Base-by-base conservation (phyloP, 2,888 invertebrate species). In the Drosophila histrio region DNA sequence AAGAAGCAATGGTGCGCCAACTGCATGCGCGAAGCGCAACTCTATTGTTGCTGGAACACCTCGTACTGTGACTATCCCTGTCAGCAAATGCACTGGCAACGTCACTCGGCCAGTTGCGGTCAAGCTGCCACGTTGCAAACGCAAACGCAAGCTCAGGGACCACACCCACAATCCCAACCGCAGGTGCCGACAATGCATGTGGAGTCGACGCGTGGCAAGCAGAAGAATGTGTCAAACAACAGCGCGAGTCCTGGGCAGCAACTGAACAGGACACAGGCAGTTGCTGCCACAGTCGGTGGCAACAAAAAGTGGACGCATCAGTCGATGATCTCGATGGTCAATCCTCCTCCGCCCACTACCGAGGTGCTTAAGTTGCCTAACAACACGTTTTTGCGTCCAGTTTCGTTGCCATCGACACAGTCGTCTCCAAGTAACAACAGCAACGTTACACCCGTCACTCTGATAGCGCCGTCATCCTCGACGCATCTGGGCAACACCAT, bases 31-130 rank as follows among this genome's bases (percentile, higher is more conserved):
- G 98, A 98, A 91, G 97, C 98, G 0, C 95, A 96, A 80, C 97
- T 97, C 91, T 97, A 97, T 91, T 98, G 98, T 89, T 98, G 98
- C 90, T 98, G 98, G 98, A 98, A 98, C 92, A 98, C 98, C 0
- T 95, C 97, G 53, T 98, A 98, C 91, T 98, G 98, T 91, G 96
- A 96, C 92, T 96, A 96, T 90, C 94, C 95, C 1, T 98, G 98
- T 87, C 98, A 98, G 91, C 94, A 96, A 87, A 93, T 94, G 75
- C 97, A 98, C 91, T 98, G 98, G 98, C 92, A 95, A 1, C 92
- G 93, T 7, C 98, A 98, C 91, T 94, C 91, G 2, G 22, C 46
- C 47, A 58, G n/a, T 19, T 77, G 74, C 11, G 60, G 78, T 7
- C 74, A 74, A 19, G 66, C 67, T 11, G 44, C 77, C 24, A 34